A percentile compares a stretch with the other conserved stretches of the same genome.
Evolutionary conservation across 1,140 invertebrate species (phyloP).

Genomic region (Apis florea): DNA sequence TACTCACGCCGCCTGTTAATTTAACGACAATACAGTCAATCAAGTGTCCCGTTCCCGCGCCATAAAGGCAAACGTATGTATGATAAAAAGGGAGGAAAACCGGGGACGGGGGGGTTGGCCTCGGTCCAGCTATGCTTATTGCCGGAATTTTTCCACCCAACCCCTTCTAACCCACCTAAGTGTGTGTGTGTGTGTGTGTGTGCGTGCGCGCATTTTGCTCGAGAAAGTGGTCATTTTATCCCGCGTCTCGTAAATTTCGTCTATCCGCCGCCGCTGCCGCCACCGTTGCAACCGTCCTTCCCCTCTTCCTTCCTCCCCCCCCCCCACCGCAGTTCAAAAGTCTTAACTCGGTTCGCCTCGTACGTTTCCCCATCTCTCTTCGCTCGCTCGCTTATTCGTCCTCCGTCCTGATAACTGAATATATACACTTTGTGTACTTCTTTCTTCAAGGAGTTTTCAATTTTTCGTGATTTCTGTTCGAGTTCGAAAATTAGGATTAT

Average conservation of each 20-base stretch:
- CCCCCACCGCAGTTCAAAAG: not conserved
- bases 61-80: conserved; percentile 49
- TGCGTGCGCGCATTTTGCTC: conserved; percentile 40
- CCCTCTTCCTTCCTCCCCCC: not conserved
- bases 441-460: no score
- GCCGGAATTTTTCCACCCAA: conserved; percentile 58
- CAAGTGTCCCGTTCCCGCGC: conserved; percentile 20
- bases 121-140: conserved; percentile 57
- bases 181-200: not conserved
- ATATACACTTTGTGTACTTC: no score
- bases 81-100: conserved; percentile 44
- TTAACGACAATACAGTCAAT: conserved; percentile 54
- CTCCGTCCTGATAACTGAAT: no score
- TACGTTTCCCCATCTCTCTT: no score
- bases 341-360: conserved; percentile 3
- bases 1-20: conserved; percentile 47
- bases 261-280: conserved; percentile 27
- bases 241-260: conserved; percentile 51
- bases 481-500: conserved; percentile 6
- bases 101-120: conserved; percentile 47
- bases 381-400: no score
- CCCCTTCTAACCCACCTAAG: no score
- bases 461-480: no score
- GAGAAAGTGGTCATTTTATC: conserved; percentile 59
- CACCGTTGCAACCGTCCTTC: conserved; percentile 1